Evolutionary conservation across 2,888 invertebrate species (phyloP).

Genomic region (Ormia ochracea): DNA sequence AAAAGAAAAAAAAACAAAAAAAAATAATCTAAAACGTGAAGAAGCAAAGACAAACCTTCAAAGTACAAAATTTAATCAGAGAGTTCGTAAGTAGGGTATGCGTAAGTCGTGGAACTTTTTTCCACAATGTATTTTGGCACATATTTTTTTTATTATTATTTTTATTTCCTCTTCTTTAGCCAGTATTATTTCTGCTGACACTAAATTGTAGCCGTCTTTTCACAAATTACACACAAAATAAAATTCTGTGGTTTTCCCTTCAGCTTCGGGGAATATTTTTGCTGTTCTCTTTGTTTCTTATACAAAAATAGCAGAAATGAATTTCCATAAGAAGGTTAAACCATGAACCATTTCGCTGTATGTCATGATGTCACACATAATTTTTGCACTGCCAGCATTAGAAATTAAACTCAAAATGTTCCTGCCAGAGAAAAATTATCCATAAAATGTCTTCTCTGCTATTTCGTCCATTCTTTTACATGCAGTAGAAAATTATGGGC

Average conservation of each 20-base stretch:
- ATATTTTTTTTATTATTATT: neutral
- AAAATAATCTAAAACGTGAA: neutral
- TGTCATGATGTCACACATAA: slow-evolving; percentile 44
- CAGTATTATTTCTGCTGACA: neutral
- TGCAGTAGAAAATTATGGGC: neutral
- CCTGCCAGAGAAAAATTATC: neutral
- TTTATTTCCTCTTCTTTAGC: no score
- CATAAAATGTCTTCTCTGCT: neutral
- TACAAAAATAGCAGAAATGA: neutral
- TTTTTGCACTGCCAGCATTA: slow-evolving; percentile 1
- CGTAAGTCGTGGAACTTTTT: slow-evolving; percentile 11
- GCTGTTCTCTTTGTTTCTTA: neutral
- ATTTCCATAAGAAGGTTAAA: slow-evolving; percentile 32
- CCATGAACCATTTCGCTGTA: slow-evolving; percentile 25
- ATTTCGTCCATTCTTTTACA: neutral
- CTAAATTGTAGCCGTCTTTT: neutral
- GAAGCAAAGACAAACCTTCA: neutral
- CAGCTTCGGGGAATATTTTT: slow-evolving; percentile 19
- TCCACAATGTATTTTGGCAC: slow-evolving; percentile 37
- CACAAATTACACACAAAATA: neutral
- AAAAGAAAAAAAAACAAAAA: neutral
- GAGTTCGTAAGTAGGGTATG: slow-evolving; percentile 17
- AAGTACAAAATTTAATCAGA: slow-evolving; percentile 36
- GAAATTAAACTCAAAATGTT: slow-evolving; percentile 2
- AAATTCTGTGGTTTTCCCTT: slow-evolving; percentile 11